Evolutionary conservation across 1,140 invertebrate genomes (phyloP).

Genomic region (Neuroterus valhalla): DNA sequence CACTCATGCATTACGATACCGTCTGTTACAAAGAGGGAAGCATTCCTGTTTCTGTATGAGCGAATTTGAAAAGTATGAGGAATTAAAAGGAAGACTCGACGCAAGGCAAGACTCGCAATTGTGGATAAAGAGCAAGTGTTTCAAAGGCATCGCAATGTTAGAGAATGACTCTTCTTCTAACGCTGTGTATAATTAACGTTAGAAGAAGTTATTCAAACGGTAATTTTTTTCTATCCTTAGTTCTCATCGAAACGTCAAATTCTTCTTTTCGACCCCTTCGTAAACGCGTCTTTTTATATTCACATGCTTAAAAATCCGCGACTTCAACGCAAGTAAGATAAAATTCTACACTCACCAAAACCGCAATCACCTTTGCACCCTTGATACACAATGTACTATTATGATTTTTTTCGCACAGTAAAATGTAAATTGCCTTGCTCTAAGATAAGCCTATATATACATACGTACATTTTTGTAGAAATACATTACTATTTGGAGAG

Average conservation of each 20-base stretch:
- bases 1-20: constrained; percentile 31
- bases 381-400: no score
- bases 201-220: background rate
- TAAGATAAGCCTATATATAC: background rate
- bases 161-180: background rate
- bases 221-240: background rate
- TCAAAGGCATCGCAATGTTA: background rate
- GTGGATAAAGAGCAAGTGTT: background rate
- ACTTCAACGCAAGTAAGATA: no score
- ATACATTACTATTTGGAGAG: constrained; percentile 10
- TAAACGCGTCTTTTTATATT: no score
- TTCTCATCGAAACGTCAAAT: no score
- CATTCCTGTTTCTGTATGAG: background rate
- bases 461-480: constrained; percentile 17
- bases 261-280: no score
- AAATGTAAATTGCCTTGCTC: no score
- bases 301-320: no score
- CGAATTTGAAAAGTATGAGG: constrained; percentile 23
- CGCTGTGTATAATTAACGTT: background rate
- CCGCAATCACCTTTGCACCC: no score
- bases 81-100: background rate
- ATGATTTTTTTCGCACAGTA: no score
- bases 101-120: constrained; percentile 18
- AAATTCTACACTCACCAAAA: no score
- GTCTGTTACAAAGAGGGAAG: constrained; percentile 10